Evolutionary conservation across 2,888 invertebrate species (phyloP).

Genomic region (Eremobia ochroleuca): DNA sequence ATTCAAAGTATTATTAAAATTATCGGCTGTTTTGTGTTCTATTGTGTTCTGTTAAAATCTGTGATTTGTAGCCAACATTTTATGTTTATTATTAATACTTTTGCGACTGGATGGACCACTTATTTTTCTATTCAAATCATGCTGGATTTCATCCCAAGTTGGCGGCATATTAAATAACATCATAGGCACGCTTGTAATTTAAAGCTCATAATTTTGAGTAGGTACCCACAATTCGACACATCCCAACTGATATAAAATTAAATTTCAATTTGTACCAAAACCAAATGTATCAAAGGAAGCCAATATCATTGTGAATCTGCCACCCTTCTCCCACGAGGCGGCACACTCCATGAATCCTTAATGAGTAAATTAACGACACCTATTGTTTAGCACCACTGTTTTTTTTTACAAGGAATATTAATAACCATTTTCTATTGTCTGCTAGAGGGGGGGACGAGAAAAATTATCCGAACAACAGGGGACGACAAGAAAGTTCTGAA

Average conservation of each 20-base stretch:
- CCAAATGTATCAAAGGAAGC: slow-evolving; percentile 73
- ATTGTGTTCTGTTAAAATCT: slow-evolving; percentile 69
- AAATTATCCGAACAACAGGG: slow-evolving; percentile 74
- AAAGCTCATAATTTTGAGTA: slow-evolving; percentile 18
- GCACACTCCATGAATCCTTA: slow-evolving; percentile 88
- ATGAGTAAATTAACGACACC: slow-evolving; percentile 91
- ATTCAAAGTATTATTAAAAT: slow-evolving; percentile 85
- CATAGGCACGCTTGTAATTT: not conserved
- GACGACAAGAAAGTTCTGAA: slow-evolving; percentile 78
- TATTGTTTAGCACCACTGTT: slow-evolving; percentile 88
- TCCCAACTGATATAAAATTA: slow-evolving; percentile 65
- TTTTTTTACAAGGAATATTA: slow-evolving; percentile 90
- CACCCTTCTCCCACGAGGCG: slow-evolving; percentile 69
- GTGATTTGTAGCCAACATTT: slow-evolving; percentile 70
- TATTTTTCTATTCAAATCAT: slow-evolving; percentile 1
- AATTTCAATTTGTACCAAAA: slow-evolving; percentile 70
- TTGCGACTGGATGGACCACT: slow-evolving; percentile 3
- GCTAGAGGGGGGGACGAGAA: slow-evolving; percentile 73
- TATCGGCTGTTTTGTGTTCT: slow-evolving; percentile 84
- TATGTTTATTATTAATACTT: slow-evolving; percentile 39
- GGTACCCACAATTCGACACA: slow-evolving; percentile 35
- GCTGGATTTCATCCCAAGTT: not conserved
- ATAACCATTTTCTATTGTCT: slow-evolving; percentile 88
- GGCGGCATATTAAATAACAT: not conserved
- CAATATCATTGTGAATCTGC: slow-evolving; percentile 72